Evolutionary conservation across 2,797 vertebrate species (phyloP).

Genomic region (Hoplostethus atlanticus): DNA sequence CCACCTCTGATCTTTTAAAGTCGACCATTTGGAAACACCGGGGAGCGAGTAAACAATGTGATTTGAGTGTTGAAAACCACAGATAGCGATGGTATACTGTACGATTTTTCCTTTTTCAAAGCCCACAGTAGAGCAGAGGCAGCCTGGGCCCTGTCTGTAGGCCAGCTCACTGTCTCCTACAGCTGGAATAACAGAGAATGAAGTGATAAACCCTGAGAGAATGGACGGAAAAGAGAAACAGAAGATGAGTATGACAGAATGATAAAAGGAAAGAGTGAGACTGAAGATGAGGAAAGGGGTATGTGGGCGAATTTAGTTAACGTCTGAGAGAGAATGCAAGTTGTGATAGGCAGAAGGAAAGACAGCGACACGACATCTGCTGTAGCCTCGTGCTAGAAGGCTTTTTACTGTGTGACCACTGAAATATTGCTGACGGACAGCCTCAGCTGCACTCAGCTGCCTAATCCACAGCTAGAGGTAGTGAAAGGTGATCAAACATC

Average conservation of each 20-base stretch:
- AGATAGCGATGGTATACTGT: slow-evolving; percentile 26
- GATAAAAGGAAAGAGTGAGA: slow-evolving; percentile 3
- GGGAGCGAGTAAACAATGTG: slow-evolving; percentile 14
- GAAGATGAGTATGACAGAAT: background rate
- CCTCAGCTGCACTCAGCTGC: slow-evolving; percentile 56
- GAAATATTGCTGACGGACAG: slow-evolving; percentile 49
- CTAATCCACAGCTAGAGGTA: slow-evolving; percentile 47
- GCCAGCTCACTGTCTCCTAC: slow-evolving; percentile 19
- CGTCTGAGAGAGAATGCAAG: background rate
- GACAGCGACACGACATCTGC: slow-evolving; percentile 5
- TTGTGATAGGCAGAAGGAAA: background rate
- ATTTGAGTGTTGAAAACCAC: slow-evolving; percentile 10
- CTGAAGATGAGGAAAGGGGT: slow-evolving; percentile 11
- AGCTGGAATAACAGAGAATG: slow-evolving; percentile 35
- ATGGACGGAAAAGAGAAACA: slow-evolving; percentile 14
- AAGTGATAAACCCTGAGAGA: slow-evolving; percentile 13
- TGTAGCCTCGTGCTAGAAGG: background rate
- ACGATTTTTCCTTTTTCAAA: slow-evolving; percentile 5
- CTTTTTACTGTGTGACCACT: slow-evolving; percentile 13
- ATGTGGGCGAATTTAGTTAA: background rate
- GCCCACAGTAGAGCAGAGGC: slow-evolving; percentile 24
- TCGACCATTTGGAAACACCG: slow-evolving; percentile 36
- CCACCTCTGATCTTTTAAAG: slow-evolving; percentile 52
- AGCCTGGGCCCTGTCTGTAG: background rate
- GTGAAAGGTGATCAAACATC: slow-evolving; percentile 70